Evolutionary conservation across 1,140 invertebrate species (phyloP).

Genomic region (Drosophila pseudoobscura): DNA sequence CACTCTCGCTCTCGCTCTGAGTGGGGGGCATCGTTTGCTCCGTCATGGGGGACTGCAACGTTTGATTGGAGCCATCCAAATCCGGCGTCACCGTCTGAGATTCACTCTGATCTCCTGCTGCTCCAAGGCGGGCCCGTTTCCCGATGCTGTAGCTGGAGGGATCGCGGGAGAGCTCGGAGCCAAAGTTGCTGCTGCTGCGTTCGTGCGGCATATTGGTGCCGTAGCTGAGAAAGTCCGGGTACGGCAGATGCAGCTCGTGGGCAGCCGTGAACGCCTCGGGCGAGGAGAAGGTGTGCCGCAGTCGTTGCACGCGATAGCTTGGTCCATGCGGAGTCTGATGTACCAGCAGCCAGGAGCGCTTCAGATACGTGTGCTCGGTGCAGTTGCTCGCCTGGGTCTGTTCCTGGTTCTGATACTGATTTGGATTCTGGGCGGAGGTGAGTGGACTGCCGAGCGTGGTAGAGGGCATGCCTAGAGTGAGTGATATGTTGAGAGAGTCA

Average conservation of each 20-base stretch:
- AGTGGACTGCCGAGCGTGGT: slow-evolving; percentile 28
- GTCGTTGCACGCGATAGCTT: slow-evolving; percentile 61
- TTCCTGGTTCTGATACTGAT: slow-evolving; percentile 17
- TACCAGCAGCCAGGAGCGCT: slow-evolving; percentile 76
- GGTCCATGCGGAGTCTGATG: slow-evolving; percentile 44
- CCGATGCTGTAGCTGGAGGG: slow-evolving; percentile 65
- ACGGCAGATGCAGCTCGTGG: slow-evolving; percentile 60
- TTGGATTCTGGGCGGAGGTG: slow-evolving; percentile 27
- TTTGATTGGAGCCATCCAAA: slow-evolving; percentile 18
- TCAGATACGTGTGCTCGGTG: slow-evolving; percentile 77
- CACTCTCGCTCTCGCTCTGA: slow-evolving; percentile 66
- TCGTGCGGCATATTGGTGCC: slow-evolving; percentile 78
- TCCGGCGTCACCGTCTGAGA: slow-evolving; percentile 28
- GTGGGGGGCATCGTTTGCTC: slow-evolving; percentile 6
- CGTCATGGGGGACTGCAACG: slow-evolving; percentile 37
- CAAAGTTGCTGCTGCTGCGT: slow-evolving; percentile 75
- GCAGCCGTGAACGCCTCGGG: slow-evolving; percentile 68
- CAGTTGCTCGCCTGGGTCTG: slow-evolving; percentile 59
- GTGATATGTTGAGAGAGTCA: slow-evolving; percentile 81
- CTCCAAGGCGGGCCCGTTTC: slow-evolving; percentile 51
- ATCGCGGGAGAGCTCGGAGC: slow-evolving; percentile 74
- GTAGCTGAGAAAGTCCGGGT: slow-evolving; percentile 70
- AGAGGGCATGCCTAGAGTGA: slow-evolving; percentile 75
- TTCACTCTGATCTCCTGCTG: slow-evolving; percentile 18
- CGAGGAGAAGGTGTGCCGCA: slow-evolving; percentile 79